Evolutionary conservation across 2,797 vertebrate species (phyloP).

Genomic region (Orestias chungarensis): DNA sequence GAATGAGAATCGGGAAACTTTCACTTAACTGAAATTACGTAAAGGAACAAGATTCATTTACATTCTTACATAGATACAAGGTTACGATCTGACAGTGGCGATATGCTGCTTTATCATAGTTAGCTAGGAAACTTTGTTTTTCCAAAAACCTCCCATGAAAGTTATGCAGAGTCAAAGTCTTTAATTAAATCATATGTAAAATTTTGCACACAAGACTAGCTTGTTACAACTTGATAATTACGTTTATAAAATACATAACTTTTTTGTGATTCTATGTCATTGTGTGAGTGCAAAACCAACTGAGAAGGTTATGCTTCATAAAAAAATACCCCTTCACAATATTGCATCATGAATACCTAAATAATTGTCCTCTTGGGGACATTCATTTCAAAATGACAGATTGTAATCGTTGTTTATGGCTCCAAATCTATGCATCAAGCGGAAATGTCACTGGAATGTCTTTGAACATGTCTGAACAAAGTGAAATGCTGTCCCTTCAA

Average conservation of each 20-base stretch:
- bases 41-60: too few species aligned
- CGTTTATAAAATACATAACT: too few species aligned
- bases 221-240: too few species aligned
- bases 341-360: neutral
- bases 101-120: too few species aligned
- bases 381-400: constrained; percentile 35
- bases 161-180: too few species aligned
- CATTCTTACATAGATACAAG: too few species aligned
- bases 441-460: constrained; percentile 68
- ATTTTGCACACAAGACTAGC: too few species aligned
- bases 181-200: too few species aligned
- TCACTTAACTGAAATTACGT: too few species aligned
- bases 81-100: neutral
- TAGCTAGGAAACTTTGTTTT: too few species aligned
- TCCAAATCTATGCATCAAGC: constrained; percentile 61
- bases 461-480: constrained; percentile 72
- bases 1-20: too few species aligned
- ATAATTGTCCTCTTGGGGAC: constrained; percentile 2
- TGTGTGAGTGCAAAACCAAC: neutral
- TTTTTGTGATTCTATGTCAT: neutral
- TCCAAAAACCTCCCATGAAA: too few species aligned
- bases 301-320: neutral
- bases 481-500: constrained; percentile 51
- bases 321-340: neutral
- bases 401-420: constrained; percentile 56